Evolutionary conservation across 30 jellyfish, hydroid and myxozoan genomes (phyloP).

Genomic region (Thelohanellus kitauei): DNA sequence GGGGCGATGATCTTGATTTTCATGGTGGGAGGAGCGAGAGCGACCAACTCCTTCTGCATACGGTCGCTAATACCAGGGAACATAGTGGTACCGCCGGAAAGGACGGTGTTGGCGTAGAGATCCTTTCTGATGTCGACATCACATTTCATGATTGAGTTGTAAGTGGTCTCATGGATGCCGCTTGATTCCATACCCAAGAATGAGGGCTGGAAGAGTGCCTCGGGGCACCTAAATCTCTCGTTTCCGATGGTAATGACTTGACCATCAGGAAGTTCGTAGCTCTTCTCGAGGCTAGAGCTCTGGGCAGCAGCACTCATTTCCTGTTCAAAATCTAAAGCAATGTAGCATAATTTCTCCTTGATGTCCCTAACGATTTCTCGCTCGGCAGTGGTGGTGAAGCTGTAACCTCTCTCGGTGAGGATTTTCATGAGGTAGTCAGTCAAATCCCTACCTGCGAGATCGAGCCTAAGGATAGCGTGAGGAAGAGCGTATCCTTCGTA

Average conservation of each 20-base stretch:
- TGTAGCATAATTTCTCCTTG: constrained; percentile 83
- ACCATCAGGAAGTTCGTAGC: constrained; percentile 98
- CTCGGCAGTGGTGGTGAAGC: constrained; percentile 98
- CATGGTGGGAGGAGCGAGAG: constrained; percentile 99
- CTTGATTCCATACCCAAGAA: constrained; percentile 97
- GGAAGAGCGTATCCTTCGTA: constrained; percentile 99
- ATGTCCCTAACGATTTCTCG: constrained; percentile 98
- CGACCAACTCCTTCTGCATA: constrained; percentile 91
- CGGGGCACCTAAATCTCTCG: constrained; percentile 99
- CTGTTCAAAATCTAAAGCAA: constrained; percentile 97
- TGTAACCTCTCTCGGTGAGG: constrained; percentile 95
- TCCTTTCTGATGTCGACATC: no score
- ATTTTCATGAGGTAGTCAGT: constrained; percentile 95
- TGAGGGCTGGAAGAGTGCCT: constrained; percentile 98
- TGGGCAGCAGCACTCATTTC: constrained; percentile 91
- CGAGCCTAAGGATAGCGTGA: constrained; percentile 98
- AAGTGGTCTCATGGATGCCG: constrained; percentile 98
- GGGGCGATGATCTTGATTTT: constrained; percentile 97
- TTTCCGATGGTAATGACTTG: constrained; percentile 98
- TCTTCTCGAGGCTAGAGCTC: constrained; percentile 96
- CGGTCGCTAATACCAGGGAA: constrained; percentile 99
- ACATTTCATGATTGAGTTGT: constrained; percentile 98
- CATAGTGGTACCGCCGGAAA: constrained; percentile 99
- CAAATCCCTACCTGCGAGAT: constrained; percentile 98
- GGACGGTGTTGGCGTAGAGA: constrained; percentile 99